Evolutionary conservation across 1,140 invertebrate species (phyloP), one percentile per base, ranked within the genome.

Genomic region (Portunus trituberculatus): DNA sequence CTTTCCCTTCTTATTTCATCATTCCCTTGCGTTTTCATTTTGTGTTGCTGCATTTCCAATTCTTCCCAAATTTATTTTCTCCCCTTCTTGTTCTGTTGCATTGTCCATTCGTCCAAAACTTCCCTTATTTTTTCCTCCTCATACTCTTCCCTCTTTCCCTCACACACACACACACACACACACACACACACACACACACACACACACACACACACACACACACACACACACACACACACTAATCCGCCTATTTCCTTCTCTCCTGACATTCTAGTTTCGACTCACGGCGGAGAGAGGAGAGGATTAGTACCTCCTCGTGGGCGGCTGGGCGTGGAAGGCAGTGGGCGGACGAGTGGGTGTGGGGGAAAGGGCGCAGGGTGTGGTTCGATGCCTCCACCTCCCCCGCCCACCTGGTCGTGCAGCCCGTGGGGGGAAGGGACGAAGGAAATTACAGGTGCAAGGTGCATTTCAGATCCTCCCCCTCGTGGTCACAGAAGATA

Each of bases 401-500:
- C 83, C 92, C 82, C 39, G 92, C 82, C 59, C 92, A 93, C 28
- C 83, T 93, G 39, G 16, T 87, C 29, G 82, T 93, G 83, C 28
- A 46, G 82, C 32, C 32, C n/a, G 92, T 93, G 46, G 28, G 92
- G 7, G 92, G 92, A 8, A 46, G 92, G 4, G 92, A 93, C 45
- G 92, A 93, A 84, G 92, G 83, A 0, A 86, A 25, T 28, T 93
- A 93, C 46, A 48, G 29, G 46, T 93, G 92, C 29, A 93, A 87
- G 46, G 84, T 93, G 25, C 92, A 93, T 84, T 93, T 93, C 83
- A 93, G 84, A 45, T 32, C 92, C 25, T 93, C 92, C 3, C 92
- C 92, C 6, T 93, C 92, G 28, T 93, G 92, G 92, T 87, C 92
- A n/a, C 92, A 93, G 84, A 46, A 29, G 12, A 93, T 93, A 39